Conservation (phyloP, 2,113 vertebrate species). For the Pedionomus torquatus region DNA sequence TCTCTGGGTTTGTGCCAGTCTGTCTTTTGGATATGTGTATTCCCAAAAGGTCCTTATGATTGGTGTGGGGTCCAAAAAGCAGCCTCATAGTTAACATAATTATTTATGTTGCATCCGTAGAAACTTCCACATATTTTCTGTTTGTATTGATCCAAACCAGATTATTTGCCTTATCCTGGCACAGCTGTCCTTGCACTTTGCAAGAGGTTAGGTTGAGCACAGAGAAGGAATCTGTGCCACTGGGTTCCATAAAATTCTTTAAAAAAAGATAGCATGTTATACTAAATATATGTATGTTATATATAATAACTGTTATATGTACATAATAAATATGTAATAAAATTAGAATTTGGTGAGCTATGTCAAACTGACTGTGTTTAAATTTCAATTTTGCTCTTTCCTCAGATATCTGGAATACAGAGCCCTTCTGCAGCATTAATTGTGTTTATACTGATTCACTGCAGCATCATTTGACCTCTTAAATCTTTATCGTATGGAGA, state of each 20-base stretch:
- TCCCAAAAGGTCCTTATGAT: background rate
- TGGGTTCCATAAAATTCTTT: background rate
- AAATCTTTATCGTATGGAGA: no score
- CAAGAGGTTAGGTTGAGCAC: background rate
- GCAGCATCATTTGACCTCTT: background rate
- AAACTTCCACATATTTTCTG: background rate
- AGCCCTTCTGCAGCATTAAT: background rate
- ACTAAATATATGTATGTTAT: background rate
- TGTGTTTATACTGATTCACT: background rate
- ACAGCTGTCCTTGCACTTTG: background rate
- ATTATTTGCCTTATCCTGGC: background rate
- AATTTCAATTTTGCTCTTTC: background rate
- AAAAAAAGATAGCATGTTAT: background rate
- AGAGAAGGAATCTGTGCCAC: background rate
- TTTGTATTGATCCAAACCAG: background rate
- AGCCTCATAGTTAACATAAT: background rate
- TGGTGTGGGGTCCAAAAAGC: background rate
- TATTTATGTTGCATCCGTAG: background rate
- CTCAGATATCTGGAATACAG: background rate
- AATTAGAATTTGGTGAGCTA: background rate
- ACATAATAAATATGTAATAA: background rate
- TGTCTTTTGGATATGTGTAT: background rate
- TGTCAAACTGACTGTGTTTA: background rate
- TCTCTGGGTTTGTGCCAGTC: fast-evolving
- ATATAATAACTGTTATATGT: no score